Evolutionary conservation across 2,797 vertebrate genomes (phyloP).

Genomic region (Sebastes melanostomus): DNA sequence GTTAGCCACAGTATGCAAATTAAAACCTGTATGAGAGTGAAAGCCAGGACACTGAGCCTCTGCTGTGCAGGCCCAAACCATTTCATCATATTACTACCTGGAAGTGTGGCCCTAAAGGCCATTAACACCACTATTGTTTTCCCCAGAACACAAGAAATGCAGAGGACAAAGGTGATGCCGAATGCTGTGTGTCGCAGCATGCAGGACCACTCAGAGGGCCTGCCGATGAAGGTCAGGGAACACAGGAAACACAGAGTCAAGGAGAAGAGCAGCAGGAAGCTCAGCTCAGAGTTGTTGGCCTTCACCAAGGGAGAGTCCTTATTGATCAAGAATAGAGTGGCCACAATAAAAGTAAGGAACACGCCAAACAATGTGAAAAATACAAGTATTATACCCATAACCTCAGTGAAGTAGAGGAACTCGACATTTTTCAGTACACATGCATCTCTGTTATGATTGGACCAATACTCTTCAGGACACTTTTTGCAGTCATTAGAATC

Average conservation of each 20-base stretch:
- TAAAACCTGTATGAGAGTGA: conserved; percentile 73
- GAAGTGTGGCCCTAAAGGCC: conserved; percentile 76
- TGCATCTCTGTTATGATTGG: conserved; percentile 75
- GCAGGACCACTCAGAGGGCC: conserved; percentile 79
- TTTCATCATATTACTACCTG: conserved; percentile 75
- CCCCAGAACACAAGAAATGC: conserved; percentile 79
- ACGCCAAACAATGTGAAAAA: conserved; percentile 77
- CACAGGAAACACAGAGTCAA: conserved; percentile 79
- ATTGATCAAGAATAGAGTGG: conserved; percentile 66
- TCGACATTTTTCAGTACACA: conserved; percentile 77
- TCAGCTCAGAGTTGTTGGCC: conserved; percentile 81
- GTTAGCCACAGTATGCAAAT: conserved; percentile 78
- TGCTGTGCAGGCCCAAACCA: conserved; percentile 80
- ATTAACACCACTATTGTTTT: conserved; percentile 82
- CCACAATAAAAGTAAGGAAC: conserved; percentile 60
- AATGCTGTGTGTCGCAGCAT: conserved; percentile 79
- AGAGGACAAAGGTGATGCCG: conserved; percentile 81
- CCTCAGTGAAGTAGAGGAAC: conserved; percentile 74
- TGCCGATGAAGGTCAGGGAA: conserved; percentile 77
- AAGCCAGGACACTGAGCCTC: conserved; percentile 73
- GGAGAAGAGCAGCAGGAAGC: conserved; percentile 81
- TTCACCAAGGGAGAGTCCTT: conserved; percentile 75
- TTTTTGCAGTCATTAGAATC: conserved; percentile 80
- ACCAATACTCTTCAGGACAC: conserved; percentile 80
- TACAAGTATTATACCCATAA: conserved; percentile 70